Conservation (phyloP, 2,888 invertebrate species). For the Dynastes hyllus region DNA sequence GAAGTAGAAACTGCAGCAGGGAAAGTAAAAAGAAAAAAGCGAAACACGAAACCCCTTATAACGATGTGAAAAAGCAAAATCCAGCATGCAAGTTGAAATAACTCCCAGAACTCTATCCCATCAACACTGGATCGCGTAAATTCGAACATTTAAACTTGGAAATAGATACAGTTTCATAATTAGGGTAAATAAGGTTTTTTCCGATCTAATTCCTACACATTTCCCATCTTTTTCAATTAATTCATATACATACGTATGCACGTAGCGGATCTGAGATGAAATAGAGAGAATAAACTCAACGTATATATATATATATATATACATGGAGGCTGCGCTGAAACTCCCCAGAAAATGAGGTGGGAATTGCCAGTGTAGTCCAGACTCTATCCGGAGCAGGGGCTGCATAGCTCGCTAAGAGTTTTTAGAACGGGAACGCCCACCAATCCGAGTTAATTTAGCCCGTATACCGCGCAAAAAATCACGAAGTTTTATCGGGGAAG, state of each 20-base stretch:
- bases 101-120: background rate
- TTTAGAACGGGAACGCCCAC: conserved; percentile 49
- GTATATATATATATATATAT: background rate
- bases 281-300: conserved; percentile 10
- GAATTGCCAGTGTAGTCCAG: conserved; percentile 49
- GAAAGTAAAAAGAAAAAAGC: background rate
- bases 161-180: background rate
- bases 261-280: conserved; percentile 27
- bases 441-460: conserved; percentile 3
- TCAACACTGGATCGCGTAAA: background rate
- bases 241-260: background rate
- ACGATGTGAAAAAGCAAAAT: background rate
- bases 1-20: too few relatives aligned
- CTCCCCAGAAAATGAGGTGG: conserved; percentile 50
- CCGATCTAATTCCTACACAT: background rate
- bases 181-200: background rate
- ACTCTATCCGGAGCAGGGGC: conserved; percentile 36
- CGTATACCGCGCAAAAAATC: background rate
- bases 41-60: background rate
- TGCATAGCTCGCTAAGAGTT: conserved; percentile 20
- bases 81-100: background rate
- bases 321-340: conserved; percentile 50
- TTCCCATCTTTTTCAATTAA: conserved; percentile 10
- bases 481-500: background rate
- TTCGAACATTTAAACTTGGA: background rate